phyloP scores from a whole-genome alignment of 2,888 invertebrate species.

The Boloria euphrosyne region DNA sequence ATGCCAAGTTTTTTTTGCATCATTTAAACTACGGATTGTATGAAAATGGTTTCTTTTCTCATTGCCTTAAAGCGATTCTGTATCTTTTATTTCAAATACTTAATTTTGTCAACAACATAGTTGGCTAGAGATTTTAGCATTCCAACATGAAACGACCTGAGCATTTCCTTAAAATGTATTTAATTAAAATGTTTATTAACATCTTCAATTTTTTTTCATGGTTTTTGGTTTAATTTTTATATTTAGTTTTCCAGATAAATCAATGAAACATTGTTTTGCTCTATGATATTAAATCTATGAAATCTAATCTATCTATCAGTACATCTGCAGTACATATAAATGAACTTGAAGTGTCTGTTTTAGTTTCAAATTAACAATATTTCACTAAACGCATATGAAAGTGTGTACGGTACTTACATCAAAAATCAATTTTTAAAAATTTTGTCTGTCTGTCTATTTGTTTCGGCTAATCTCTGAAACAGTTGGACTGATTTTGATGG shows the following conservation, averaged over 20 bases:
- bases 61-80: conserved; percentile 6
- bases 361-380: no score
- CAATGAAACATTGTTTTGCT: no score
- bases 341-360: no score
- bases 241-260: not conserved
- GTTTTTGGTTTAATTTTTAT: not conserved
- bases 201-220: not conserved
- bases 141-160: conserved; percentile 33
- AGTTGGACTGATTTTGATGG: no score
- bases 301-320: no score
- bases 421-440: no score
- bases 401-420: no score
- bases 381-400: no score
- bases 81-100: not conserved
- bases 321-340: no score
- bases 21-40: conserved; percentile 14
- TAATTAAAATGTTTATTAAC: conserved; percentile 14
- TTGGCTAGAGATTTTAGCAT: conserved; percentile 30
- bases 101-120: conserved; percentile 32
- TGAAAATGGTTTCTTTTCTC: conserved; percentile 17
- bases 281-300: no score
- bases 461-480: no score
- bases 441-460: no score
- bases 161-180: conserved; percentile 1
- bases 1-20: conserved; percentile 37